phyloP scores from a whole-genome alignment of 2,797 vertebrate genomes.

The Coreius guichenoti region DNA sequence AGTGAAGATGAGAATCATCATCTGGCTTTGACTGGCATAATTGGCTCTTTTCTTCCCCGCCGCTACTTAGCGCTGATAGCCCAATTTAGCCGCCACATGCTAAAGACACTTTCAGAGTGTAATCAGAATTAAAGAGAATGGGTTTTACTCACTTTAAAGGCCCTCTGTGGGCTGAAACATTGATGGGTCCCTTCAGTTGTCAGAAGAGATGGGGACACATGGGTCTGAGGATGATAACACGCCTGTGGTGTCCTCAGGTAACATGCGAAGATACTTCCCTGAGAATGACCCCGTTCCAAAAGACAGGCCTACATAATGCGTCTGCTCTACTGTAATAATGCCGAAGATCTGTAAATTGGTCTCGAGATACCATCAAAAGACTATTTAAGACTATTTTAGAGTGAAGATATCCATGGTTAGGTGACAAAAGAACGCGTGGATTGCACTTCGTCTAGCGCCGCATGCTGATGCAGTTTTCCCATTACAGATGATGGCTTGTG shows the following conservation, averaged over 20 bases:
- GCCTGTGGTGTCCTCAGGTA: slow-evolving; percentile 55
- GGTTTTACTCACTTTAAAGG: slow-evolving; percentile 67
- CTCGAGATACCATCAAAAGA: slow-evolving; percentile 59
- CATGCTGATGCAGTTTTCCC: slow-evolving; percentile 55
- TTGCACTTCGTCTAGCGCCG: slow-evolving; percentile 54
- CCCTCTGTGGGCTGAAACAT: slow-evolving; percentile 57
- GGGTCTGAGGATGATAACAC: slow-evolving; percentile 50
- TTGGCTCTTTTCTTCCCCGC: slow-evolving; percentile 67
- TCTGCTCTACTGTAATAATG: slow-evolving; percentile 55
- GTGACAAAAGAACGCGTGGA: slow-evolving; percentile 60
- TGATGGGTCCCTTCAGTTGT: slow-evolving; percentile 62
- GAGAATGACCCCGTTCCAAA: slow-evolving; percentile 46
- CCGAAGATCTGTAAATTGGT: slow-evolving; percentile 58
- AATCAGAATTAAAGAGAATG: slow-evolving; percentile 69
- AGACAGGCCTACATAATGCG: slow-evolving; percentile 41
- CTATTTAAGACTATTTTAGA: slow-evolving; percentile 56
- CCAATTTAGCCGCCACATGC: slow-evolving; percentile 69
- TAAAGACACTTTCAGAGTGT: slow-evolving; percentile 69
- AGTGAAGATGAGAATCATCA: slow-evolving; percentile 67
- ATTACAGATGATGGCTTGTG: slow-evolving; percentile 57
- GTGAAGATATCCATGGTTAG: slow-evolving; percentile 58
- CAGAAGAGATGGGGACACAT: slow-evolving; percentile 55
- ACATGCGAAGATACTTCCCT: slow-evolving; percentile 43
- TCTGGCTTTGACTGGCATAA: slow-evolving; percentile 69
- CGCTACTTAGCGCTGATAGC: slow-evolving; percentile 68